Conservation (phyloP, 2,888 invertebrate species). For the Agonopterix subpropinquella region DNA sequence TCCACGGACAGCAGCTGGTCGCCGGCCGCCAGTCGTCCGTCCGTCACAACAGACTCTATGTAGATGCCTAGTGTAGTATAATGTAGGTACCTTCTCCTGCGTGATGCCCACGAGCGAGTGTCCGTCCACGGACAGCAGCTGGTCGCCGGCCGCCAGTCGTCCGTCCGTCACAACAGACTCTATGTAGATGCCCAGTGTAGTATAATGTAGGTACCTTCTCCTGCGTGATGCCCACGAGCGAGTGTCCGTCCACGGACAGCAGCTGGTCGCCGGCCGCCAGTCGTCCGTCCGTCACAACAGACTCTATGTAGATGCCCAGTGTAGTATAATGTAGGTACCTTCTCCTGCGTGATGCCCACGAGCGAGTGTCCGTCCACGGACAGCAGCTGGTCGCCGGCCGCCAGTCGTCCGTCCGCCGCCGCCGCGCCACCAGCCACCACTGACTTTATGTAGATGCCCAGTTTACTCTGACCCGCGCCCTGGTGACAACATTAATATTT, state of each 20-base stretch:
- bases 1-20: constrained; percentile 98
- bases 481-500: constrained; percentile 15
- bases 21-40: constrained; percentile 96
- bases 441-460: constrained; percentile 99
- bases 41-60: constrained; percentile 98
- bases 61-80: constrained; percentile 98
- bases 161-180: constrained; percentile 99
- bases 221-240: constrained; percentile 90
- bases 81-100: constrained; percentile 82
- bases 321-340: constrained; percentile 47
- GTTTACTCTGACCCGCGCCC: constrained; percentile 77
- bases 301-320: constrained; percentile 98
- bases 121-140: constrained; percentile 96
- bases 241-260: constrained; percentile 96
- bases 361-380: constrained; percentile 98
- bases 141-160: constrained; percentile 96
- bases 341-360: constrained; percentile 88
- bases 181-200: constrained; percentile 97
- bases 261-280: constrained; percentile 98
- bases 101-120: constrained; percentile 93
- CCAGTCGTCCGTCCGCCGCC: constrained; percentile 93
- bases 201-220: constrained; percentile 81
- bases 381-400: constrained; percentile 97
- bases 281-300: constrained; percentile 96
- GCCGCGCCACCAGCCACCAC: constrained; percentile 97